Conservation (phyloP, 2,888 invertebrate species). For the Acanthosepion esculentum region DNA sequence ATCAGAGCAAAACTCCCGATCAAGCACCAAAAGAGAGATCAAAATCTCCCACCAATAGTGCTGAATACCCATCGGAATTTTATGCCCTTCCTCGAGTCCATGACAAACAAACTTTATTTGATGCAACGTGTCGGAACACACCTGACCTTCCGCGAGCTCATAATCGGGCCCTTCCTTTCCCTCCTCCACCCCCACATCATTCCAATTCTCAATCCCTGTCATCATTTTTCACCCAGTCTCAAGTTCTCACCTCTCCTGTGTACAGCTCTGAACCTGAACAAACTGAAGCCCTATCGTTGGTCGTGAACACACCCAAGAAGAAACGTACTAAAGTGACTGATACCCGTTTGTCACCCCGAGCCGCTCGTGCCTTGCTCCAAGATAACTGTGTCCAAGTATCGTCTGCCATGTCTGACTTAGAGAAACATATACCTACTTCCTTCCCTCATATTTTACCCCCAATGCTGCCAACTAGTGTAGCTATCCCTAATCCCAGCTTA, state of each 20-base stretch:
- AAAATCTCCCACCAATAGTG: conserved; percentile 51
- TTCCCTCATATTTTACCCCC: conserved; percentile 89
- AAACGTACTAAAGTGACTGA: conserved; percentile 94
- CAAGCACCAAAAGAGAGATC: conserved; percentile 48
- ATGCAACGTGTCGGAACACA: conserved; percentile 59
- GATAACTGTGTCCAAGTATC: conserved; percentile 58
- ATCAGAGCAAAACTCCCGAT: conserved; percentile 45
- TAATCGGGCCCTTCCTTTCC: conserved; percentile 62
- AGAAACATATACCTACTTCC: conserved; percentile 52
- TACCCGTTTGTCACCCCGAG: conserved; percentile 73
- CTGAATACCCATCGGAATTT: conserved; percentile 50
- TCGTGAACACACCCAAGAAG: conserved; percentile 92
- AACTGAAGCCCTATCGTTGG: conserved; percentile 90
- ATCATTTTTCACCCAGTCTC: conserved; percentile 80
- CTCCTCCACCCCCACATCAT: conserved; percentile 74
- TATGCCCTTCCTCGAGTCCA: conserved; percentile 60
- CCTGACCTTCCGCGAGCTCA: conserved; percentile 59
- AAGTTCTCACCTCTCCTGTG: conserved; percentile 62
- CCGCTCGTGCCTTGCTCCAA: conserved; percentile 70
- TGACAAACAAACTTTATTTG: conserved; percentile 67
- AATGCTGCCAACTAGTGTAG: conserved; percentile 94
- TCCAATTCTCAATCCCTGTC: conserved; percentile 81
- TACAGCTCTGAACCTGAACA: conserved; percentile 71
- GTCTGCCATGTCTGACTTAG: conserved; percentile 60
- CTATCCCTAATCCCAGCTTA: conserved; percentile 95